A percentile compares a stretch with the other conserved stretches of the same genome.
Evolutionary conservation across 1,140 invertebrate genomes (phyloP).

Genomic region (Thalassaphorura encarpata): DNA sequence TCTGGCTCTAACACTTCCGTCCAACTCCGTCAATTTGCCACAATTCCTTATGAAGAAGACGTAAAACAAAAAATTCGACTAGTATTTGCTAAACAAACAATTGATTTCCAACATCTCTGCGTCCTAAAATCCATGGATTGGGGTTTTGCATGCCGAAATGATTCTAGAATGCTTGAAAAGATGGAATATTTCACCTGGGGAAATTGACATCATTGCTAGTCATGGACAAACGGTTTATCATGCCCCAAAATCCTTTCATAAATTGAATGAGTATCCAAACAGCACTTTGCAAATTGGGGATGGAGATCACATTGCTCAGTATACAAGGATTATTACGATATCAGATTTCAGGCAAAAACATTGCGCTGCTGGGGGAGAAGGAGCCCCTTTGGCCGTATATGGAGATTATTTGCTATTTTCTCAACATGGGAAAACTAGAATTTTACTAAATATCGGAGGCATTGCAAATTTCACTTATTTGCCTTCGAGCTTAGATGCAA

Average conservation of each 20-base stretch:
- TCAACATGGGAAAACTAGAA: conserved; percentile 1
- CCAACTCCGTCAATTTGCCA: conserved; percentile 1
- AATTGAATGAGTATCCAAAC: not conserved
- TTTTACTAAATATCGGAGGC: conserved; percentile 22
- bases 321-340: conserved; percentile 16
- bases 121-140: conserved; percentile 15
- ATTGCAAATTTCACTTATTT: conserved; percentile 19
- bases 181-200: not conserved
- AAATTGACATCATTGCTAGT: conserved; percentile 17
- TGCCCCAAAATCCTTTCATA: conserved; percentile 13
- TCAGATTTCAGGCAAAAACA: conserved; percentile 20
- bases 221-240: conserved; percentile 21
- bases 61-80: not conserved
- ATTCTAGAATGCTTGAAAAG: conserved; percentile 3
- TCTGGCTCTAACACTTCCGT: conserved; percentile 3
- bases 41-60: conserved; percentile 5
- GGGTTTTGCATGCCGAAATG: conserved; percentile 12
- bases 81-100: conserved; percentile 7
- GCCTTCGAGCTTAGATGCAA: not conserved
- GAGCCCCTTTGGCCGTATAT: conserved; percentile 14
- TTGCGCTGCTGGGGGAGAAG: conserved; percentile 15
- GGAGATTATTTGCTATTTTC: conserved; percentile 21
- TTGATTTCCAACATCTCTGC: conserved; percentile 7
- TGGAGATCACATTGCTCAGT: conserved; percentile 14
- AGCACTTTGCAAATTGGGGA: conserved; percentile 18